phyloP scores from a whole-genome alignment of 2,797 vertebrate species.

The Neomorphus geoffroyi region DNA sequence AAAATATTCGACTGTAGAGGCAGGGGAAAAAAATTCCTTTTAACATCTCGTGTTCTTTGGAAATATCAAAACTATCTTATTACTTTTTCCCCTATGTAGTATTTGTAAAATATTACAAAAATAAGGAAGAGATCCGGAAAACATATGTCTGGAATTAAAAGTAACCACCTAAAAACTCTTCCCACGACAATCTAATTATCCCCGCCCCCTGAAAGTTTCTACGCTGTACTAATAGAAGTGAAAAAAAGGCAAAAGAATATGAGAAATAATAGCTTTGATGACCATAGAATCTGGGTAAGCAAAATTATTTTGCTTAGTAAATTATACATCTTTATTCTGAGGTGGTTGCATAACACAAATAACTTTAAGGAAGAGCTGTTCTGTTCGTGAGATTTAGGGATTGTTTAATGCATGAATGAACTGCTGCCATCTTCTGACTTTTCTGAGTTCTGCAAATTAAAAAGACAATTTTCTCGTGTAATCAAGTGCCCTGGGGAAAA shows the following conservation, averaged over 20 bases:
- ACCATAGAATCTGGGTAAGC: background rate
- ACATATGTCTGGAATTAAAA: background rate
- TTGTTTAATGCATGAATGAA: conserved; percentile 67
- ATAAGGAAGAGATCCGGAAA: background rate
- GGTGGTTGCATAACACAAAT: conserved; percentile 33
- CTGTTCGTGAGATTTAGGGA: conserved; percentile 32
- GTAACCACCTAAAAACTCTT: background rate
- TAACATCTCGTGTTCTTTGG: background rate
- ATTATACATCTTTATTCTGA: conserved; percentile 36
- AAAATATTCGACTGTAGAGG: conserved; percentile 43
- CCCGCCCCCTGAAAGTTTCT: background rate
- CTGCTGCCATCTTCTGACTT: conserved; percentile 75
- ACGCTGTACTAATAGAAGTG: background rate
- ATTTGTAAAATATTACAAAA: background rate
- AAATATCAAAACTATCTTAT: background rate
- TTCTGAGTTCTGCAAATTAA: conserved; percentile 72
- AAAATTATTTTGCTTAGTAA: conserved; percentile 27
- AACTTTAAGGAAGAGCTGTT: conserved; percentile 48
- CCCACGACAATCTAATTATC: background rate
- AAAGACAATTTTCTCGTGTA: conserved; percentile 37
- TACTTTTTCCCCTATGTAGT: background rate
- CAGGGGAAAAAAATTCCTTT: background rate
- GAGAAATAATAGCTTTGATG: background rate
- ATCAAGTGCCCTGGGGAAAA: conserved; percentile 36
- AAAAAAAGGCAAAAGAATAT: background rate